Evolutionary conservation across 2,797 vertebrate species (phyloP).

Genomic region (Etheostoma nigrum): DNA sequence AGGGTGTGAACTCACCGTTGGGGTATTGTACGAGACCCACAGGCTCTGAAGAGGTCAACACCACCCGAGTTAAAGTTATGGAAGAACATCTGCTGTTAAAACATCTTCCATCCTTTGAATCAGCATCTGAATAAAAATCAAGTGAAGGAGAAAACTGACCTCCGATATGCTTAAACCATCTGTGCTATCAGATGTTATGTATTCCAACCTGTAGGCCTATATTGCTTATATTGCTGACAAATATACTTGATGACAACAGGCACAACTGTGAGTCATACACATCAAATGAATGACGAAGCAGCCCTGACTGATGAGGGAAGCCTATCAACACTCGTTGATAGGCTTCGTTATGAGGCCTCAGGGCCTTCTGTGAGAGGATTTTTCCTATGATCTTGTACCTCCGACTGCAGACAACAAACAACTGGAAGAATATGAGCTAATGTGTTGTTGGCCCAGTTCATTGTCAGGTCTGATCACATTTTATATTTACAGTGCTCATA

Average conservation of each 20-base stretch:
- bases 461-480: conserved; percentile 32
- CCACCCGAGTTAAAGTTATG: conserved; percentile 32
- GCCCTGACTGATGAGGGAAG: conserved; percentile 46
- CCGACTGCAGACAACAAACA: conserved; percentile 59
- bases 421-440: conserved; percentile 80
- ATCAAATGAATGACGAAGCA: conserved; percentile 43
- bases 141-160: not conserved
- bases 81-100: conserved; percentile 13
- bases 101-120: conserved; percentile 4
- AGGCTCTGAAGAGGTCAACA: conserved; percentile 24
- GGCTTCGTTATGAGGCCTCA: conserved; percentile 62
- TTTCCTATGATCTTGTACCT: conserved; percentile 73
- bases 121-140: conserved; percentile 1
- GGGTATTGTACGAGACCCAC: conserved; percentile 30
- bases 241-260: conserved; percentile 32
- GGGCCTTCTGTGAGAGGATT: conserved; percentile 62
- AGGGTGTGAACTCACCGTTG: conserved; percentile 42
- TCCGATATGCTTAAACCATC: conserved; percentile 1
- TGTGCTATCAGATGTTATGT: not conserved
- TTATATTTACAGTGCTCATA: not conserved
- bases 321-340: conserved; percentile 58
- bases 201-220: conserved; percentile 2
- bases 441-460: conserved; percentile 69
- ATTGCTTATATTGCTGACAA: not conserved
- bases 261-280: conserved; percentile 73